Percentiles rank a stretch among this genome's conserved stretches.
Evolutionary conservation across 64 coral and sea anemone genomes (phyloP).

Genomic region (Hydrozoanthus tunicans): DNA sequence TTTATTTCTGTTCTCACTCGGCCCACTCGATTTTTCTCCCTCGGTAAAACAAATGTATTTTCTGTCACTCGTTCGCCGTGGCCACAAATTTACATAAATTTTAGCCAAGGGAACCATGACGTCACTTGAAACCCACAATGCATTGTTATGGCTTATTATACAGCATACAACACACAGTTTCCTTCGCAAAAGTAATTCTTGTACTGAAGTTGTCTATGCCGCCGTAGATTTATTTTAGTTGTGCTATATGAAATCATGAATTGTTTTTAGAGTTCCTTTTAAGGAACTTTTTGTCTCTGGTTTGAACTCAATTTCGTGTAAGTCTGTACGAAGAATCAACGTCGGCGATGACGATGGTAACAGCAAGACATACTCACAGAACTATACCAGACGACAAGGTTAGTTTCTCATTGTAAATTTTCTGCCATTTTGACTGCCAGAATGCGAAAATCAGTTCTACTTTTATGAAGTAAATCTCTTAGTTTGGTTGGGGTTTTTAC

Average conservation of each 20-base stretch:
- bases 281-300: conserved; percentile 47
- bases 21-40: too few species aligned
- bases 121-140: background rate
- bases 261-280: conserved; percentile 6
- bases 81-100: too few species aligned
- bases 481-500: background rate
- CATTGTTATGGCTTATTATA: background rate
- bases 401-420: conserved; percentile 36
- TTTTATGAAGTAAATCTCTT: background rate
- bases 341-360: conserved; percentile 51
- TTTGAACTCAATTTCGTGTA: conserved; percentile 44
- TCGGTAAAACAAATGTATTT: too few species aligned
- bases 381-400: conserved; percentile 79
- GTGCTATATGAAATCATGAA: background rate
- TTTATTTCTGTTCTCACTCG: too few species aligned
- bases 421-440: background rate
- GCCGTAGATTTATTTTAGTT: background rate
- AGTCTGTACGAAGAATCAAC: conserved; percentile 23
- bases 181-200: background rate
- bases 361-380: conserved; percentile 41
- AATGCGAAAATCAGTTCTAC: background rate
- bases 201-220: background rate
- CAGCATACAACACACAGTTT: background rate
- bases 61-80: too few species aligned
- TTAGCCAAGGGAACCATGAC: background rate